These are phyloP conservation scores for Odobenus rosmarus DNA, from an alignment of 2,113 vertebrate genomes.

Conservation along the genomic window DNA sequence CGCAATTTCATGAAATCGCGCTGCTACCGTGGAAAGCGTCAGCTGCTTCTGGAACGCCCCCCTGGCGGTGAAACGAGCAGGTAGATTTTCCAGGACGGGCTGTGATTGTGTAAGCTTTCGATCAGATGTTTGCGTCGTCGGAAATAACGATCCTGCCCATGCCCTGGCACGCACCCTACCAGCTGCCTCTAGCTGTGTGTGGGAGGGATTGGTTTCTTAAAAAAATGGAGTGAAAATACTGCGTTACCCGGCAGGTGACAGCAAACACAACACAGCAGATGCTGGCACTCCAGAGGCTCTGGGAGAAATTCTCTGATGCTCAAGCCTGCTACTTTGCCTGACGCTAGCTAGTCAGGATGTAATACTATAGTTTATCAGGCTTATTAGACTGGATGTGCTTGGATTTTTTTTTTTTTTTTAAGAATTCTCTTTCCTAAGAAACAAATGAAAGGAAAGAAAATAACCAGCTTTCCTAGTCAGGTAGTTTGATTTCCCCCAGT, in stretches of 20 bases:
- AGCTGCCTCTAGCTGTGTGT: fast-evolving
- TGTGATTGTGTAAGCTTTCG: background rate
- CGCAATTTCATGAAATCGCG: background rate
- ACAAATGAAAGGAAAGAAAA: background rate
- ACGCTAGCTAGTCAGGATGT: background rate
- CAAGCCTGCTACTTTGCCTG: fast-evolving
- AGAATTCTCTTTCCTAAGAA: background rate
- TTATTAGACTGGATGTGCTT: background rate
- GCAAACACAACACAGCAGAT: background rate
- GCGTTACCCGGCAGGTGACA: background rate
- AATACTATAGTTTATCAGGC: background rate
- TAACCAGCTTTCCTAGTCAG: background rate
- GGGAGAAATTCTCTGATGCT: background rate
- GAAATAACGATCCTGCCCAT: background rate
- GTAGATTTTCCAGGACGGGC: background rate
- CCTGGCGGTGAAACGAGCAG: background rate
- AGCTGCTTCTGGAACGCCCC: background rate
- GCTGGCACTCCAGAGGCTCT: background rate
- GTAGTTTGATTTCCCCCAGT: background rate
- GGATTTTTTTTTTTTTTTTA: background rate
- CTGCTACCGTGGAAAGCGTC: background rate
- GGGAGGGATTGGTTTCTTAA: background rate
- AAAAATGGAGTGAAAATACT: background rate
- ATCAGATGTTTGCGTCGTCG: background rate
- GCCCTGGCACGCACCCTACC: fast-evolving